A percentile compares a stretch with the other conserved stretches of the same genome.
These are phyloP conservation scores for Furcifer pardalis DNA, from an alignment of 2,797 vertebrate genomes.

Conservation along the genomic window DNA sequence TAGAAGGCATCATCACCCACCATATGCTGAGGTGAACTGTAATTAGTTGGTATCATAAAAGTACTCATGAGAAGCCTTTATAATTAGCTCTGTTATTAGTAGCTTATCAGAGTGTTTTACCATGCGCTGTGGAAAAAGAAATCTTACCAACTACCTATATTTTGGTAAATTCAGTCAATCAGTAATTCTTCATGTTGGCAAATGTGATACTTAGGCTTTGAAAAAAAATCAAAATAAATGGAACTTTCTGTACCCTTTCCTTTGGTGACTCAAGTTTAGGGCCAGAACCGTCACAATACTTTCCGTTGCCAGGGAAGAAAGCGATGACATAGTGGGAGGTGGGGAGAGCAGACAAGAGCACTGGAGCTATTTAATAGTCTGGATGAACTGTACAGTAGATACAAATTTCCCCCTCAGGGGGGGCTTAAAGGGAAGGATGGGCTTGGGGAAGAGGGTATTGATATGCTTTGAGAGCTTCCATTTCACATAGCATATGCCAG, in stretches of 20 bases:
- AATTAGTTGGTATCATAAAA: slow-evolving; percentile 78
- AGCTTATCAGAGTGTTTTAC: slow-evolving; percentile 66
- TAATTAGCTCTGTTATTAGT: slow-evolving; percentile 78
- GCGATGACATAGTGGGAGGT: slow-evolving; percentile 22
- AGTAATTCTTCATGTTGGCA: slow-evolving; percentile 61
- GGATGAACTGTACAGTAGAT: not conserved
- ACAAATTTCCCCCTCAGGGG: slow-evolving; percentile 17
- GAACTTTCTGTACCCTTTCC: slow-evolving; percentile 60
- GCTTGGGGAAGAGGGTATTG: not conserved
- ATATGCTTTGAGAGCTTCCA: not conserved
- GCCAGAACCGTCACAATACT: slow-evolving; percentile 32
- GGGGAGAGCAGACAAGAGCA: slow-evolving; percentile 7
- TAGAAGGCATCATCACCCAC: slow-evolving; percentile 56
- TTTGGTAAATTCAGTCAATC: slow-evolving; percentile 61
- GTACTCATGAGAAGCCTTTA: slow-evolving; percentile 56
- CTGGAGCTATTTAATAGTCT: slow-evolving; percentile 19
- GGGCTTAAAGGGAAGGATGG: slow-evolving; percentile 45
- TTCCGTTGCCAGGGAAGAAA: slow-evolving; percentile 49
- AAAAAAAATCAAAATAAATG: not conserved
- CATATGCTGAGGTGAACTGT: slow-evolving; percentile 70
- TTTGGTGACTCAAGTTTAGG: slow-evolving; percentile 3
- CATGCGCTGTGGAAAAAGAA: slow-evolving; percentile 57
- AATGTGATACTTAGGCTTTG: slow-evolving; percentile 33
- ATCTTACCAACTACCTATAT: slow-evolving; percentile 56
- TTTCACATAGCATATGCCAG: not conserved